Conservation (phyloP, 2,113 vertebrate genomes). For the Pachyramphus minor region DNA sequence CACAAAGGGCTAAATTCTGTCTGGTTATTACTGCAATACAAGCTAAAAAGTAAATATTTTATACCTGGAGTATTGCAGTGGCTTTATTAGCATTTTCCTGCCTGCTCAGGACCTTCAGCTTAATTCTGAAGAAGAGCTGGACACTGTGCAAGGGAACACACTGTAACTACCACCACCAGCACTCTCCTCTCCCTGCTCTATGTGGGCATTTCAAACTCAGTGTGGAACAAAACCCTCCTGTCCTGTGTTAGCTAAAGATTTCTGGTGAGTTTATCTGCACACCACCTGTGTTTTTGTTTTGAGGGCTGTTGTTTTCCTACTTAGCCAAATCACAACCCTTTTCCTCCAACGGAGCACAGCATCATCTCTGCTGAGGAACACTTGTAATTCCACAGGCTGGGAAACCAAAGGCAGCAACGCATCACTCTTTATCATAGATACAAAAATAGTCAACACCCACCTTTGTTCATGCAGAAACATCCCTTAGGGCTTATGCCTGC, state of each 20-base stretch:
- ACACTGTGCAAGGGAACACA: not conserved
- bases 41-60: not conserved
- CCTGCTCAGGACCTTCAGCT: not conserved
- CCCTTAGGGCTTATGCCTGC: not conserved
- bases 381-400: rapidly evolving
- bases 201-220: rapidly evolving
- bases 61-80: not conserved
- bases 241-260: rapidly evolving
- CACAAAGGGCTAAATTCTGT: not conserved
- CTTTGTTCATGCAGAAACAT: not conserved
- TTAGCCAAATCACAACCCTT: not conserved
- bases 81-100: not conserved
- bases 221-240: not conserved
- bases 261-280: not conserved
- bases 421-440: not conserved
- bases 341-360: not conserved
- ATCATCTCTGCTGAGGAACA: not conserved
- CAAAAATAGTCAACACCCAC: not conserved
- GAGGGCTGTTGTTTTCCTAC: not conserved
- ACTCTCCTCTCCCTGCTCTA: not conserved
- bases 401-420: not conserved
- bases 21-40: not conserved
- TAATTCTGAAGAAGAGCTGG: not conserved
- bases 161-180: not conserved
- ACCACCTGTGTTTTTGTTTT: not conserved